Percentiles rank a stretch among this genome's conserved stretches.
Evolutionary conservation across 2,797 vertebrate species (phyloP).

Genomic region (Paguma larvata): DNA sequence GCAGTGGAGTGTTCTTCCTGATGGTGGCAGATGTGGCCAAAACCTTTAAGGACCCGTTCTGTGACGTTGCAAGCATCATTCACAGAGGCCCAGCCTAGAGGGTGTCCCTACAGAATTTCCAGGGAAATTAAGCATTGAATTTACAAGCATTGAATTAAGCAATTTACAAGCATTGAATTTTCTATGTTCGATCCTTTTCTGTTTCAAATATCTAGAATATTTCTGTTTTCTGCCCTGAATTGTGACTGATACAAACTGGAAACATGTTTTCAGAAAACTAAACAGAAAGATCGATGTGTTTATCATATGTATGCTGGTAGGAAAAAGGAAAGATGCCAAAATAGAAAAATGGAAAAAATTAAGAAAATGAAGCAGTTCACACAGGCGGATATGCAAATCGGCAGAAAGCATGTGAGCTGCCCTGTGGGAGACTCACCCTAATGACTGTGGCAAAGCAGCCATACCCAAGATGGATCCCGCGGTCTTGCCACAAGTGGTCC

Average conservation of each 20-base stretch:
- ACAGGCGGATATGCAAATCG: not conserved
- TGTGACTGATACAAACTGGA: not conserved
- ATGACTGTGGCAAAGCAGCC: not conserved
- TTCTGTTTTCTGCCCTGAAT: not conserved
- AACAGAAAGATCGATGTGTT: not conserved
- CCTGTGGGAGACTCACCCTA: not conserved
- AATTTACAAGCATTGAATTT: not conserved
- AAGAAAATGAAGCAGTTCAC: not conserved
- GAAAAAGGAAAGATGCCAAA: not conserved
- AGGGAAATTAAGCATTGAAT: no score
- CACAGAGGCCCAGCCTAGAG: not conserved
- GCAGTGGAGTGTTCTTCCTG: not conserved
- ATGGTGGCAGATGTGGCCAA: conserved; percentile 11
- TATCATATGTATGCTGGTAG: not conserved
- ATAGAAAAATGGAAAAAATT: not conserved
- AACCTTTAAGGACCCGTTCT: not conserved
- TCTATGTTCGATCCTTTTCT: not conserved
- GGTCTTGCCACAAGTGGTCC: not conserved
- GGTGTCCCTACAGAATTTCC: not conserved
- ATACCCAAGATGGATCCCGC: not conserved
- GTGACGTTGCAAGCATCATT: not conserved
- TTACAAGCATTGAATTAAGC: no score
- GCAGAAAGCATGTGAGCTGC: not conserved
- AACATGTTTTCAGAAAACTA: not conserved
- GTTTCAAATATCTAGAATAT: not conserved